Evolutionary conservation across 2,797 vertebrate species (phyloP).

Genomic region (Octomys mimax): DNA sequence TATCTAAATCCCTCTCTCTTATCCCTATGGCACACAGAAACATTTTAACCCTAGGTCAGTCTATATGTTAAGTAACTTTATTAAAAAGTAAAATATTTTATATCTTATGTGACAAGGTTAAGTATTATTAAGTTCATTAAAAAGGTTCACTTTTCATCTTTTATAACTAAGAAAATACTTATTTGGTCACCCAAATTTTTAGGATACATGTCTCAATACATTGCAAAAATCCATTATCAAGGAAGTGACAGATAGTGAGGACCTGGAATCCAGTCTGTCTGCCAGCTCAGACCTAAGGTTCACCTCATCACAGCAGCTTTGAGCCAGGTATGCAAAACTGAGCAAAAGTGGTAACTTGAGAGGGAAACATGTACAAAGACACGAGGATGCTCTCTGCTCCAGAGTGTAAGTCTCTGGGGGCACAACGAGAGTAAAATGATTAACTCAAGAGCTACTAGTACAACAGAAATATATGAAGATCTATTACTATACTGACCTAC

Average conservation of each 20-base stretch:
- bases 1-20: not conserved
- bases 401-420: not conserved
- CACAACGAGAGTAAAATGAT: not conserved
- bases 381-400: not conserved
- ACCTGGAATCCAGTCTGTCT: not conserved
- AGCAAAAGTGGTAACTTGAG: not conserved
- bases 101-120: constrained; percentile 8
- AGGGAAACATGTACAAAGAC: not conserved
- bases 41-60: constrained; percentile 7
- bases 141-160: constrained; percentile 10
- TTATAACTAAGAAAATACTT: constrained; percentile 40
- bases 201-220: not conserved
- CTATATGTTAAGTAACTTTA: constrained; percentile 24
- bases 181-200: constrained; percentile 10
- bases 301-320: not conserved
- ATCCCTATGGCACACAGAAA: not conserved
- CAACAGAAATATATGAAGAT: constrained; percentile 14
- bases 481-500: not conserved
- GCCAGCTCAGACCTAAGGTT: not conserved
- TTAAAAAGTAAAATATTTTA: constrained; percentile 1
- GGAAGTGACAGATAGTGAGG: not conserved
- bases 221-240: constrained; percentile 37
- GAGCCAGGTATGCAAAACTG: not conserved
- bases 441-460: not conserved
- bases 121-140: constrained; percentile 34